Conservation (phyloP, 2,888 invertebrate genomes). For the Cheiracanthium punctorium region DNA sequence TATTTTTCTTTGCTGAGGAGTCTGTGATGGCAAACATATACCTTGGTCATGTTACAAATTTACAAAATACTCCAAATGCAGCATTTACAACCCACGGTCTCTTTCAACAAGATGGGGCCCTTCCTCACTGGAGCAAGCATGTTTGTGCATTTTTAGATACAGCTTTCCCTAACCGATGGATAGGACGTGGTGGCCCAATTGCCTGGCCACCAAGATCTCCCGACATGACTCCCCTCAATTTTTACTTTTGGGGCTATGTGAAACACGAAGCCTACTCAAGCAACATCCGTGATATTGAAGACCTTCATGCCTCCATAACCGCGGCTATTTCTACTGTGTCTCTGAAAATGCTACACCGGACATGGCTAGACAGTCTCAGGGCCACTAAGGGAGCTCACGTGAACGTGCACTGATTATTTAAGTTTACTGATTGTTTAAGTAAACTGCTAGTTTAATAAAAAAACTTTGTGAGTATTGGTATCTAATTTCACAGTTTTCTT, state of each 20-base stretch:
- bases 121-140: too few relatives aligned
- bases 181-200: background rate
- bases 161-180: background rate
- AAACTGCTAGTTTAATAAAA: too few relatives aligned
- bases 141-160: too few relatives aligned
- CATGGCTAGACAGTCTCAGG: background rate
- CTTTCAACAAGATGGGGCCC: too few relatives aligned
- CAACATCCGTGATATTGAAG: background rate
- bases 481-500: conserved; percentile 14
- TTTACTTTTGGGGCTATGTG: background rate
- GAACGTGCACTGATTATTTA: background rate
- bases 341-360: background rate
- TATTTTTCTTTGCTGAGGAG: background rate
- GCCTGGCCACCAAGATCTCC: background rate
- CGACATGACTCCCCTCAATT: background rate
- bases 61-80: too few relatives aligned
- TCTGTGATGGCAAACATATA: too few relatives aligned
- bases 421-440: too few relatives aligned
- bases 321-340: conserved; percentile 8
- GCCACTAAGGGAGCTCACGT: background rate
- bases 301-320: background rate
- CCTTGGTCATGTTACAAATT: too few relatives aligned
- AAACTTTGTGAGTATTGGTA: background rate
- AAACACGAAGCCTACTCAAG: background rate
- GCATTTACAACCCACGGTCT: too few relatives aligned